A percentile compares a stretch with the other conserved stretches of the same genome.
These are phyloP conservation scores for Gymnocephalus cernua DNA, from an alignment of 2,113 vertebrate genomes.

Conservation along the genomic window DNA sequence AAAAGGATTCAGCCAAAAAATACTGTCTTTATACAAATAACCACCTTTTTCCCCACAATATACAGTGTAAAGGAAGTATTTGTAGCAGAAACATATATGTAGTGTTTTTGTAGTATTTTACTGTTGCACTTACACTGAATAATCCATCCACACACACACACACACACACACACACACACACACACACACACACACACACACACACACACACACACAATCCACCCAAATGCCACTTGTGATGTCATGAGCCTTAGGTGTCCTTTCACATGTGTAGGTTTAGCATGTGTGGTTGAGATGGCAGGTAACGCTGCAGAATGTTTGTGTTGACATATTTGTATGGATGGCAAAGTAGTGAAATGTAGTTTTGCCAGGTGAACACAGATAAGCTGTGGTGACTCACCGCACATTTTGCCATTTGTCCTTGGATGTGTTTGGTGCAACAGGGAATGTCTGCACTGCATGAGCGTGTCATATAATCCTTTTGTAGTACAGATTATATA, in stretches of 20 bases:
- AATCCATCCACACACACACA: constrained; percentile 30
- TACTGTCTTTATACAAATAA: background rate
- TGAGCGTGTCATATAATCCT: constrained; percentile 16
- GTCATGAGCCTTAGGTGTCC: constrained; percentile 39
- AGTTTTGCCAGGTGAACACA: constrained; percentile 25
- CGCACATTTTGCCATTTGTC: constrained; percentile 40
- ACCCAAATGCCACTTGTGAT: constrained; percentile 27
- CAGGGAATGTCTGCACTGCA: constrained; percentile 10
- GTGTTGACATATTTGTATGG: constrained; percentile 34
- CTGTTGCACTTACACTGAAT: constrained; percentile 2
- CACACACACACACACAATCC: constrained; percentile 13
- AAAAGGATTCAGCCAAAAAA: background rate
- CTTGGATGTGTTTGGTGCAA: constrained; percentile 5
- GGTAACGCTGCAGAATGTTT: constrained; percentile 14
- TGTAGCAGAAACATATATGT: background rate
- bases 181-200: constrained; percentile 9
- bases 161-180: constrained; percentile 3
- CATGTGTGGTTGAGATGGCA: constrained; percentile 12
- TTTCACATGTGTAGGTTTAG: constrained; percentile 26
- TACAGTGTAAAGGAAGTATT: background rate
- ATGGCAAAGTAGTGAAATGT: constrained; percentile 12
- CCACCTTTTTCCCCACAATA: background rate
- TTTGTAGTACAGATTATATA: constrained; percentile 12
- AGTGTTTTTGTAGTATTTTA: background rate
- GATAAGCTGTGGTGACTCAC: constrained; percentile 49